Conservation (phyloP, 2,113 vertebrate species). For the Seriola dumerili region DNA sequence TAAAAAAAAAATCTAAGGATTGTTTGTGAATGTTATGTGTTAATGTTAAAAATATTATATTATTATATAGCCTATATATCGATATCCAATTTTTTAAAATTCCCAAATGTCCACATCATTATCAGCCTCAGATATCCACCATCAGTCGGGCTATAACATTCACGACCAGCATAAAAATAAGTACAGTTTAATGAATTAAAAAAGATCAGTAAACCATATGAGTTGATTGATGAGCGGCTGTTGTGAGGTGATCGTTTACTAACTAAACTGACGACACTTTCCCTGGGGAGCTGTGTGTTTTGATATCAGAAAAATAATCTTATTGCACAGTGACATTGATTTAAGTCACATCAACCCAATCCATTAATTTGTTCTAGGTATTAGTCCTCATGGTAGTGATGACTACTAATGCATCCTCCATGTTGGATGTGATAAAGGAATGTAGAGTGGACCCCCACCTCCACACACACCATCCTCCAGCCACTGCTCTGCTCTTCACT, state of each 20-base stretch:
- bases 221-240: background rate
- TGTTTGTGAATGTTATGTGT: too few relatives aligned
- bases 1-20: too few relatives aligned
- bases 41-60: too few relatives aligned
- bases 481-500: slow-evolving; percentile 10
- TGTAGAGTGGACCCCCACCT: background rate
- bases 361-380: background rate
- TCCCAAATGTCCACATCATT: too few relatives aligned
- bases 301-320: background rate
- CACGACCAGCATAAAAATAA: too few relatives aligned
- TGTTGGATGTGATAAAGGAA: slow-evolving; percentile 39
- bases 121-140: too few relatives aligned
- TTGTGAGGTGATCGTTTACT: too few relatives aligned
- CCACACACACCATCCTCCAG: background rate
- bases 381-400: background rate
- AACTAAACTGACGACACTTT: background rate
- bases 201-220: background rate
- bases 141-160: too few relatives aligned
- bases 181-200: background rate
- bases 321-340: slow-evolving; percentile 11
- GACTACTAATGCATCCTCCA: background rate
- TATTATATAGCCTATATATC: too few relatives aligned
- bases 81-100: too few relatives aligned
- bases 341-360: slow-evolving; percentile 4
- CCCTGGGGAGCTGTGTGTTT: background rate